Conservation (phyloP, 2,888 invertebrate species). For the Lacanobia oleracea region DNA sequence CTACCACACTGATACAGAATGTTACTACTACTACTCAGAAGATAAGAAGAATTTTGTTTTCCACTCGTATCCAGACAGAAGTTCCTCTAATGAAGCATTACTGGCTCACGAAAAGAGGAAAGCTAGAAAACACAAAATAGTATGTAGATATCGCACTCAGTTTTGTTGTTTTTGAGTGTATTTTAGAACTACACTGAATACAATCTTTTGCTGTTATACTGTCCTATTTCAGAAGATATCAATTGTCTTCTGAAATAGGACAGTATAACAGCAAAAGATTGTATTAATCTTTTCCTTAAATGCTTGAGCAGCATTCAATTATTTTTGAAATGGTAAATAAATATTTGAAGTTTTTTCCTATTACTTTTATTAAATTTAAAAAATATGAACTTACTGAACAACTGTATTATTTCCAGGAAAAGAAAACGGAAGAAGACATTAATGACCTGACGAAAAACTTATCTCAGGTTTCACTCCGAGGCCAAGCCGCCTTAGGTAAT, state of each 20-base stretch:
- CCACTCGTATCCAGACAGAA: slow-evolving; percentile 93
- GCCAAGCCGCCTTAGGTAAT: slow-evolving; percentile 89
- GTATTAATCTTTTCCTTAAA: neutral
- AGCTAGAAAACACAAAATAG: slow-evolving; percentile 84
- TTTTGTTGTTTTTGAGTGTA: neutral
- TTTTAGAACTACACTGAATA: neutral
- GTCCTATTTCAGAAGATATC: no score
- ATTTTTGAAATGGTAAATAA: neutral
- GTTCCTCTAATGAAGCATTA: slow-evolving; percentile 74
- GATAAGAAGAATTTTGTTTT: slow-evolving; percentile 94
- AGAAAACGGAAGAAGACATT: slow-evolving; percentile 80
- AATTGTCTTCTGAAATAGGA: neutral
- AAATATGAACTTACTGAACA: slow-evolving; percentile 13
- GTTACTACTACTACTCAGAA: slow-evolving; percentile 95
- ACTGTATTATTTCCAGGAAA: slow-evolving; percentile 78
- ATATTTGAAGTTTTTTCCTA: neutral
- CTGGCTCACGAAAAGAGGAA: slow-evolving; percentile 80
- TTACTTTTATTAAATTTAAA: neutral
- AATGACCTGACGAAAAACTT: slow-evolving; percentile 88
- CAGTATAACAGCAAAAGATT: neutral
- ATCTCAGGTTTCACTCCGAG: slow-evolving; percentile 88
- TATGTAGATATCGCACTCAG: slow-evolving; percentile 40
- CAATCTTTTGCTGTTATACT: no score
- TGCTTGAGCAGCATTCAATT: neutral
- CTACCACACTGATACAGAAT: slow-evolving; percentile 96